Evolutionary conservation across 2,888 invertebrate species (phyloP), one percentile per base, ranked within the genome.

Genomic region (Xiphydria camelus): DNA sequence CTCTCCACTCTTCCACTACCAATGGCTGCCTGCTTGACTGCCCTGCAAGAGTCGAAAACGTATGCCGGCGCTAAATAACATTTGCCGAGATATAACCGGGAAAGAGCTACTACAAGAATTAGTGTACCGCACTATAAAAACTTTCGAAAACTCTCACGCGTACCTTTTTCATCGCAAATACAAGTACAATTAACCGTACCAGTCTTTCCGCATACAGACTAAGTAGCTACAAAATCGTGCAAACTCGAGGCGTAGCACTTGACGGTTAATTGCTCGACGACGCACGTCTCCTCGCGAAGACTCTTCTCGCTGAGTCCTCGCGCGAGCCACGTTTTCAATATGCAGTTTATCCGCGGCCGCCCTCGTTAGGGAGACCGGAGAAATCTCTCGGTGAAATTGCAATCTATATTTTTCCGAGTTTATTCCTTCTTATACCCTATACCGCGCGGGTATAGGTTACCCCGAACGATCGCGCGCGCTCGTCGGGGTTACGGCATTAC

Each of bases 1-100:
- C 49, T 49, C 55, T 48, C 47, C 51, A 41, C 46, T 53, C 49
- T 51, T 29, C 23, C 34, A 41, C 46, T 51, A 40, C 38, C 49
- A 48, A 43, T 61, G 62, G 47, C 46, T 49, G 59, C 51, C 52
- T 59, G 57, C 49, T 50, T 57, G 53, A 38, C 52, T 61, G 55
- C 53, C 62, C 68, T 66, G 68, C 68, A 66, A 60, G 59, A 55
- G 51, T 61, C 58, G 61, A 67, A 68, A 66, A 68, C 67, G 60
- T 63, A 65, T 63, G 61, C 58, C 55, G 51, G 50, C 58, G 48
- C 55, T 49, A 61, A 63, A 67, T 65, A 62, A 50, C 56, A 50
- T 51, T 57, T 29, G n/a, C n/a, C n/a, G n/a, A n/a, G n/a, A n/a
- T n/a, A n/a, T n/a, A n/a, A n/a, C n/a, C n/a, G n/a, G n/a, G n/a